Base-by-base conservation (phyloP, 1,140 invertebrate genomes). In the Trichonephila inaurata region DNA sequence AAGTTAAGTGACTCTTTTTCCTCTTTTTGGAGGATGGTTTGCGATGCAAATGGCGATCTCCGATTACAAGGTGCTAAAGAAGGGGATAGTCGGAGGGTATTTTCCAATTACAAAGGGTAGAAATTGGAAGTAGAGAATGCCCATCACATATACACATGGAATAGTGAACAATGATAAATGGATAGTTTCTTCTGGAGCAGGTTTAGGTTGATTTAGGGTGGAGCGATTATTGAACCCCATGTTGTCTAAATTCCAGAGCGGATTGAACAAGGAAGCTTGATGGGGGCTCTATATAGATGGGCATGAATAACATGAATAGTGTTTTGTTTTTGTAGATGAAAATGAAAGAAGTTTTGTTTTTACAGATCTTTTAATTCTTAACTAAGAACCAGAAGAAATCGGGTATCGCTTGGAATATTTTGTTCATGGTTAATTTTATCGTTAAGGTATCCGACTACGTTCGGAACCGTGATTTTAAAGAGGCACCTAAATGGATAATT, bases 161-260 rank as follows among this genome's bases (percentile, higher is more conserved):
- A 51, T 6, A 19, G 62, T 72, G 87, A 89, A 89, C 64, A 89
- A 89, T 89, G 87, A 89, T 89, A 89, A 89, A 89, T 89, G 85
- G 60, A 61, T 18, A 33, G 60, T 64, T 12, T 60, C 60, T 64
- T 18, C 62, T 44, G 40, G n/a, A 89, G 62, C 87, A 69, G 64
- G 87, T 89, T 89, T 72, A 21, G 51, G 62, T 89, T 69, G 33
- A 44, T 64, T 66, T 69, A n/a, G 87, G 87, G 87, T 89, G 87
- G 87, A 89, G 87, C 87, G 87, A 89, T 89, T 89, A 69, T 89
- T 89, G 87, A 89, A 89, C 87, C 87, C 44, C 18, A 24, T 40
- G 33, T 89, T 62, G 18, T 69, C 64, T 18, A 21, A 72, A 89
- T 64, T 89, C 19, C 61, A 16, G 19, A 19, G 87, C 16, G 33